Conservation (phyloP, 2,888 invertebrate genomes). For the Drosophila hamatofila region DNA sequence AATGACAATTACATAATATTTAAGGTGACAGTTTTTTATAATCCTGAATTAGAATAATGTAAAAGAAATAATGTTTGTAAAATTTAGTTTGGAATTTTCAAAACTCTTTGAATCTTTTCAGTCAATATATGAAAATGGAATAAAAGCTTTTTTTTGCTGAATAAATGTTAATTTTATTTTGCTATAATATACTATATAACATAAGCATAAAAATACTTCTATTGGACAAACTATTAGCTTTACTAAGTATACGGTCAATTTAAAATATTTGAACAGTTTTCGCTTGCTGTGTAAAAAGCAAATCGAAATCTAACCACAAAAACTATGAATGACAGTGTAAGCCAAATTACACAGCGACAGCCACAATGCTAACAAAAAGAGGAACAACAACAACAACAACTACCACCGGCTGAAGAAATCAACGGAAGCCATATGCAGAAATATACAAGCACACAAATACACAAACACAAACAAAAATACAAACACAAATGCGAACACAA, state of each 20-base stretch:
- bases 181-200: not conserved
- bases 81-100: no score
- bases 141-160: no score
- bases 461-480: constrained; percentile 25
- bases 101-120: no score
- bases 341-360: constrained; percentile 78
- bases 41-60: no score
- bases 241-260: constrained; percentile 13
- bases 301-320: constrained; percentile 63
- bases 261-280: constrained; percentile 48
- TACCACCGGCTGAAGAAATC: constrained; percentile 27
- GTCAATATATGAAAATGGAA: no score
- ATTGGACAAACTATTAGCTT: constrained; percentile 13
- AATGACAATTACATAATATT: no score
- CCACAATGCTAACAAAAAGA: constrained; percentile 64
- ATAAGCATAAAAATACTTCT: not conserved
- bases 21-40: no score
- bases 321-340: constrained; percentile 81
- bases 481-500: constrained; percentile 10
- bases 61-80: no score
- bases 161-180: not conserved
- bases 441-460: constrained; percentile 17
- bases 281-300: constrained; percentile 53
- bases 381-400: constrained; percentile 21
- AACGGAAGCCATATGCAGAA: constrained; percentile 82